phyloP scores from a whole-genome alignment of 1,140 invertebrate species.

The Drosophila miranda region DNA sequence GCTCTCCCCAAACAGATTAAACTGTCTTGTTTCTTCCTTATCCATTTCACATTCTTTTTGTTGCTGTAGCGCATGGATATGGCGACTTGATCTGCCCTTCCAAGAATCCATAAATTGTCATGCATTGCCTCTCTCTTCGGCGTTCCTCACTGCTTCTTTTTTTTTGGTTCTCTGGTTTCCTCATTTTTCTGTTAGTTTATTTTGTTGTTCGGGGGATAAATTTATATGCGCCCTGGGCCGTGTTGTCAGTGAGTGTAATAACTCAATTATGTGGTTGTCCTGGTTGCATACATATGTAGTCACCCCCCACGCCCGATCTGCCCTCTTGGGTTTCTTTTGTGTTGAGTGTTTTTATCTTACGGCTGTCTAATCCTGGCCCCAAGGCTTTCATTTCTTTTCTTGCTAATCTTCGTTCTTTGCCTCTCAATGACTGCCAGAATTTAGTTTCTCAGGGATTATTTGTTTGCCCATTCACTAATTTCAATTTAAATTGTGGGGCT shows the following conservation, averaged over 20 bases:
- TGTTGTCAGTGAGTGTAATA: conserved; percentile 58
- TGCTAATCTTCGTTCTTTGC: too few relatives aligned
- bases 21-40: background rate
- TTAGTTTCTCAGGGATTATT: background rate
- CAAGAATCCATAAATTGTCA: conserved; percentile 39
- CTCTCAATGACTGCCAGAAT: background rate
- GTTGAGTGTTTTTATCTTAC: conserved; percentile 20
- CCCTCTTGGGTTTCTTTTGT: conserved; percentile 15
- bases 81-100: conserved; percentile 31
- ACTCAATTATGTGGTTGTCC: conserved; percentile 70
- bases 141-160: conserved; percentile 7
- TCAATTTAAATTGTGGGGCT: conserved; percentile 50
- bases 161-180: conserved; percentile 29
- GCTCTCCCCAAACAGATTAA: background rate
- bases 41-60: conserved; percentile 2
- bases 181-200: conserved; percentile 21
- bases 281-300: conserved; percentile 47
- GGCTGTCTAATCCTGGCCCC: conserved; percentile 2
- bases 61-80: conserved; percentile 21
- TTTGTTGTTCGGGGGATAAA: conserved; percentile 31
- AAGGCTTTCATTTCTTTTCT: background rate
- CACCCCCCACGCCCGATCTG: conserved; percentile 6
- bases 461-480: conserved; percentile 31
- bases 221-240: conserved; percentile 32
- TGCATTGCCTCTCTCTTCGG: conserved; percentile 15